Base-by-base conservation (phyloP, 2,888 invertebrate species). In the Empis livida region DNA sequence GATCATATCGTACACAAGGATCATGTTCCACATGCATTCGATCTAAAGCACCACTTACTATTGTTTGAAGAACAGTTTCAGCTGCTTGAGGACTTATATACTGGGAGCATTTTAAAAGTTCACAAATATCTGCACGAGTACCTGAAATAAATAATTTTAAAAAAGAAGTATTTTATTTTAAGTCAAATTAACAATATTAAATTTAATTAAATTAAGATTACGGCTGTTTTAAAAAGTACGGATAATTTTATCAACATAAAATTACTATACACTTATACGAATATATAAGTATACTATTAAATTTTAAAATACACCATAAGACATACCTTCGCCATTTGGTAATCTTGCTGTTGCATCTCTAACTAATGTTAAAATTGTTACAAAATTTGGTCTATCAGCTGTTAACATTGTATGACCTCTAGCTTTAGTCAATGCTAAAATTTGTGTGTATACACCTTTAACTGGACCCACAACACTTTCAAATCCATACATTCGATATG, bases 1-100 rank as follows among this genome's bases (percentile, higher is more conserved):
- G 84, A 65, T 95, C 93, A 62, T 93, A 95, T 58, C 90, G 86
- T 1, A 95, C 93, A 58, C 93, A 89, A 0, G 95, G 94, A 70
- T 95, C 95, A 1, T 75, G 65, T 55, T 94, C 88, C 10, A 85
- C 86, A 58, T 93, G 87, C 63, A 96, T 78, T 15, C 93, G 73
- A 62, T 96, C 95, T 42, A 96, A 68, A 0, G 93, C 92, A 1
- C 92, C 87, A 50, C 91, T 90, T 0, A 95, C 86, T 0, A 91
- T 89, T 3, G 84, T 84, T 56, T 90, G 81, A 2, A 69, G 46
- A 3, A 68, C 64, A 52, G 62, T 64, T 43, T 70, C 69, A 1
- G 64, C 63, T 5, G 68, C 70, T 44, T 72, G 67, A 3, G 67
- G 70, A 53, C 71, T 71, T 20, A 75, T 72, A 53, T 79, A 84